These are phyloP conservation scores for Epicampocera succincta DNA, from an alignment of 2,888 invertebrate species.

Conservation along the genomic window DNA sequence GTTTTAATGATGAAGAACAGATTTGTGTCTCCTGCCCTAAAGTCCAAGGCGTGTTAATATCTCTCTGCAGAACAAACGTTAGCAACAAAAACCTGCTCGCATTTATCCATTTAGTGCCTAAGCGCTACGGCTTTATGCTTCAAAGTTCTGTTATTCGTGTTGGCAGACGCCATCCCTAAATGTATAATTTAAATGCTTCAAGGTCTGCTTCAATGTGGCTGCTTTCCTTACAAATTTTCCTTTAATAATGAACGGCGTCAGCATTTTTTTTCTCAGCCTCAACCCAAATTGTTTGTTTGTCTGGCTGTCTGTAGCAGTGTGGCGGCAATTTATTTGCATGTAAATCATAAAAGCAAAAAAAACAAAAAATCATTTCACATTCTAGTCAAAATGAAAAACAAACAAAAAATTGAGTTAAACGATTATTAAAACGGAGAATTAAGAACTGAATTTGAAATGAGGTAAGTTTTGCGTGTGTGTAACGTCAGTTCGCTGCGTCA, in stretches of 20 bases:
- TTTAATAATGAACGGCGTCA: constrained; percentile 69
- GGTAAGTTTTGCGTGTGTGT: neutral
- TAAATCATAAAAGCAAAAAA: constrained; percentile 30
- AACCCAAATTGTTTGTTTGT: constrained; percentile 14
- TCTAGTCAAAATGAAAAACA: neutral
- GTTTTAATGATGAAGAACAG: constrained; percentile 23
- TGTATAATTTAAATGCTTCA: constrained; percentile 66
- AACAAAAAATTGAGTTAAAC: constrained; percentile 53
- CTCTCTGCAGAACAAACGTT: neutral
- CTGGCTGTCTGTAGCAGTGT: constrained; percentile 37
- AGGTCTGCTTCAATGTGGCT: constrained; percentile 53
- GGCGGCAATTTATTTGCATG: constrained; percentile 57
- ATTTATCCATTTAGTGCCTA: constrained; percentile 12
- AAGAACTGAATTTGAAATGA: constrained; percentile 17
- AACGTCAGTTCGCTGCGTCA: too few relatives aligned
- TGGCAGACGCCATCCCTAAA: constrained; percentile 65
- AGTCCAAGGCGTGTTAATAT: constrained; percentile 59
- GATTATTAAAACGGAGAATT: constrained; percentile 25
- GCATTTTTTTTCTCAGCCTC: constrained; percentile 31
- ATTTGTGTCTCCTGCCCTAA: constrained; percentile 53
- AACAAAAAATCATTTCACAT: neutral
- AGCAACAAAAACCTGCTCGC: neutral
- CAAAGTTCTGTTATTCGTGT: constrained; percentile 49
- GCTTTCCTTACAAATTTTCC: constrained; percentile 46
- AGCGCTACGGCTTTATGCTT: constrained; percentile 38